phyloP scores from a whole-genome alignment of 2,888 invertebrate species.

The Sarcophaga variegata region DNA sequence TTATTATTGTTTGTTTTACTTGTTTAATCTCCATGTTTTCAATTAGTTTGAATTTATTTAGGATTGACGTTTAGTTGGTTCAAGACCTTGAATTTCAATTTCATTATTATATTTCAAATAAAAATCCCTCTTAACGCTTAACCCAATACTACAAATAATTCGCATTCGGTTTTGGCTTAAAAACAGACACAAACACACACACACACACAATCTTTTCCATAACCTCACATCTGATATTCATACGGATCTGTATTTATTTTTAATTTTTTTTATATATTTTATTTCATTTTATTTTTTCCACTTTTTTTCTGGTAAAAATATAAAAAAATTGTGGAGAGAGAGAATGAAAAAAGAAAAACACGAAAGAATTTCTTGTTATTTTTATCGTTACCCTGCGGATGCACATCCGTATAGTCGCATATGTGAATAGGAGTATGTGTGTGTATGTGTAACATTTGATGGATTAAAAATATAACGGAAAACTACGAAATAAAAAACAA shows the following conservation, averaged over 20 bases:
- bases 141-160: not conserved
- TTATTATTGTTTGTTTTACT: no score
- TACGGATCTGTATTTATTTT: not conserved
- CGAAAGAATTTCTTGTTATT: slow-evolving; percentile 58
- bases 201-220: not conserved
- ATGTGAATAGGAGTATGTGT: slow-evolving; percentile 24
- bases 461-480: slow-evolving; percentile 60
- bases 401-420: slow-evolving; percentile 55
- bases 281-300: no score
- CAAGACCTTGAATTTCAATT: no score
- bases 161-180: not conserved
- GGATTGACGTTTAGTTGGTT: no score
- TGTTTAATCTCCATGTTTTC: no score
- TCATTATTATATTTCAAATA: no score
- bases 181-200: not conserved
- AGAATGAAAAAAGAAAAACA: not conserved
- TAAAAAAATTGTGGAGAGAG: not conserved
- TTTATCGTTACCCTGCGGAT: slow-evolving; percentile 67
- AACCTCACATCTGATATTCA: not conserved
- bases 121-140: not conserved
- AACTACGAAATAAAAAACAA: slow-evolving; percentile 14
- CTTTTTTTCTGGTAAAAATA: not conserved
- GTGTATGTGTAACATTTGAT: slow-evolving; percentile 61
- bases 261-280: no score
- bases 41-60: no score